phyloP scores from a whole-genome alignment of 2,797 vertebrate genomes.

The Galago senegalensis region DNA sequence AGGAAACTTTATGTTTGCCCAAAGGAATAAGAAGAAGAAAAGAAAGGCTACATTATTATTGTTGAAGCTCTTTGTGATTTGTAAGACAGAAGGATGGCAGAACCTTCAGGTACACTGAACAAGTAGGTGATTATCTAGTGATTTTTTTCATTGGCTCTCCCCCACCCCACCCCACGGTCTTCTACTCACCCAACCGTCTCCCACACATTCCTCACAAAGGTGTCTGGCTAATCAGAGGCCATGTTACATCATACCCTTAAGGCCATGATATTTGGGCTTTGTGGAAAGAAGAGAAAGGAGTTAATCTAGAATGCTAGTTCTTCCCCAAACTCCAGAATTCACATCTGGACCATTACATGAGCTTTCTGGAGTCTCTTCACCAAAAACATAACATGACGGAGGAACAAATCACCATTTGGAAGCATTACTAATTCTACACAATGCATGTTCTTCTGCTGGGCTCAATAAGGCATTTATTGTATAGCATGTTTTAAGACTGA shows the following conservation, averaged over 20 bases:
- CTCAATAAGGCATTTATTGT: not conserved
- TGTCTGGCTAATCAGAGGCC: not conserved
- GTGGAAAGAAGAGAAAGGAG: not conserved
- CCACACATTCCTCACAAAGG: not conserved
- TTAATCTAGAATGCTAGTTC: not conserved
- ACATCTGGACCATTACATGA: not conserved
- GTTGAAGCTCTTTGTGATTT: constrained; percentile 1
- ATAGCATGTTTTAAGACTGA: constrained; percentile 14
- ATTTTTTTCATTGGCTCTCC: not conserved
- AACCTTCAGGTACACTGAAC: not conserved
- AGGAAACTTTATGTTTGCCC: constrained; percentile 43
- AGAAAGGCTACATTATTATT: not conserved
- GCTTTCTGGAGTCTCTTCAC: not conserved
- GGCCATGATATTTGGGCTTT: not conserved
- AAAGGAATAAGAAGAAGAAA: constrained; percentile 46
- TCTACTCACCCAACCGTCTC: not conserved
- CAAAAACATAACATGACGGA: not conserved
- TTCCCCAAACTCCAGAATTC: not conserved
- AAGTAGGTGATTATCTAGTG: not conserved
- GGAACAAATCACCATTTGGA: not conserved
- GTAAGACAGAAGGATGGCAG: not conserved
- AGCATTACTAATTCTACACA: constrained; percentile 43
- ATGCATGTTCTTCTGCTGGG: not conserved
- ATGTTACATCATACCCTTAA: not conserved
- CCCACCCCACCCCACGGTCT: not conserved